These are phyloP conservation scores for Scylla paramamosain DNA, from an alignment of 1,140 invertebrate genomes.

Conservation along the genomic window DNA sequence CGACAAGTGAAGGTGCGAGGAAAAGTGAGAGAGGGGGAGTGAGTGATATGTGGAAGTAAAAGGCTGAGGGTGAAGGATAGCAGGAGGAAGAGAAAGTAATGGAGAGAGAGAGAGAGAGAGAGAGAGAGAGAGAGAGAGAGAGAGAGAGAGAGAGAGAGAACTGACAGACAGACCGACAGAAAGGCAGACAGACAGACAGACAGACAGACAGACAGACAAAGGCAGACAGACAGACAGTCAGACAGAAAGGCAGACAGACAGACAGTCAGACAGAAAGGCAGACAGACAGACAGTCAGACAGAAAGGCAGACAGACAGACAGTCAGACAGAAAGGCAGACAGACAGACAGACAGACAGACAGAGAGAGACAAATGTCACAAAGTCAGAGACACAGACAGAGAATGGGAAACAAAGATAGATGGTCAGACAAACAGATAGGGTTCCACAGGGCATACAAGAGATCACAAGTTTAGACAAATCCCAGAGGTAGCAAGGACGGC, in stretches of 20 bases:
- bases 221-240: neutral
- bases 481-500: no score
- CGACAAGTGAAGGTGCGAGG: no score
- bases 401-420: neutral
- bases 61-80: neutral
- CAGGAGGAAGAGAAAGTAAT: neutral
- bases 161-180: no score
- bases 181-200: no score
- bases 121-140: neutral
- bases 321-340: neutral
- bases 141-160: neutral
- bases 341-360: neutral
- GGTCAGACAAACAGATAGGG: neutral
- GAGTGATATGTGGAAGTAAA: neutral
- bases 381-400: neutral
- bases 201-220: no score
- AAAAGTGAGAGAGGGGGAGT: neutral
- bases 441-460: no score
- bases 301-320: neutral
- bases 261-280: neutral
- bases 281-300: neutral
- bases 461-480: no score
- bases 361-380: no score
- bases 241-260: neutral
- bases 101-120: slow-evolving; percentile 32